Percentiles rank a stretch among this genome's conserved stretches.
These are phyloP conservation scores for Yponomeuta sedellus DNA, from an alignment of 2,888 invertebrate genomes.

Conservation along the genomic window DNA sequence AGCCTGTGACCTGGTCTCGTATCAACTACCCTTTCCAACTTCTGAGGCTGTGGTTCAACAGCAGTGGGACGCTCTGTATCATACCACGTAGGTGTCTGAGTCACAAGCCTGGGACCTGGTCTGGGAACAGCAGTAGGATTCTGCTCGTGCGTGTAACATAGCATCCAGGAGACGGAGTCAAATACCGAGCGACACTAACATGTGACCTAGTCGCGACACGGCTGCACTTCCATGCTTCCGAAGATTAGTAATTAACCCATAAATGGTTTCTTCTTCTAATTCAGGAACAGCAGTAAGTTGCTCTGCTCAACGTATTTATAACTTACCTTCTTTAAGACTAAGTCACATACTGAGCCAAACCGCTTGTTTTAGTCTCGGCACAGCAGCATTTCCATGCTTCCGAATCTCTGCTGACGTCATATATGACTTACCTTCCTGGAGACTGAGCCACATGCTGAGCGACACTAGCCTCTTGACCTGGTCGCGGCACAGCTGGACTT, in stretches of 20 bases:
- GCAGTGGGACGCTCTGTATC: slow-evolving; percentile 91
- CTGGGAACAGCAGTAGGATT: slow-evolving; percentile 94
- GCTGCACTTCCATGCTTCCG: slow-evolving; percentile 96
- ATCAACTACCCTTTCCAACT: too few relatives aligned
- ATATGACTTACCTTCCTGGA: slow-evolving; percentile 33
- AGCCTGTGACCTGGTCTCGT: slow-evolving; percentile 94
- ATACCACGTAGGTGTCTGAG: too few relatives aligned
- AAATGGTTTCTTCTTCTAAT: too few relatives aligned
- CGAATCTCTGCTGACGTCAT: slow-evolving; percentile 94
- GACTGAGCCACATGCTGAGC: slow-evolving; percentile 80
- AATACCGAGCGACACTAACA: slow-evolving; percentile 93
- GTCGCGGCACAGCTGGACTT: slow-evolving; percentile 93
- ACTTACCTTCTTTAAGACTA: slow-evolving; percentile 86
- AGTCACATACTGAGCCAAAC: slow-evolving; percentile 92
- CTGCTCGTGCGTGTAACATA: slow-evolving; percentile 81
- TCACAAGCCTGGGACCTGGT: too few relatives aligned
- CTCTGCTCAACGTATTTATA: slow-evolving; percentile 87
- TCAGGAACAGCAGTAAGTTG: slow-evolving; percentile 91
- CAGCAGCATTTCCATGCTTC: slow-evolving; percentile 95
- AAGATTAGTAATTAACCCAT: too few relatives aligned
- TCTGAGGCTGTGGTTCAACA: too few relatives aligned
- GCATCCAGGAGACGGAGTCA: slow-evolving; percentile 4
- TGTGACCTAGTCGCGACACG: slow-evolving; percentile 95
- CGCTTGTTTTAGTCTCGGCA: slow-evolving; percentile 94
- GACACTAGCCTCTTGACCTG: slow-evolving; percentile 95